Base-by-base conservation (phyloP, 2,797 vertebrate genomes). In the Pogonophryne albipinna region DNA sequence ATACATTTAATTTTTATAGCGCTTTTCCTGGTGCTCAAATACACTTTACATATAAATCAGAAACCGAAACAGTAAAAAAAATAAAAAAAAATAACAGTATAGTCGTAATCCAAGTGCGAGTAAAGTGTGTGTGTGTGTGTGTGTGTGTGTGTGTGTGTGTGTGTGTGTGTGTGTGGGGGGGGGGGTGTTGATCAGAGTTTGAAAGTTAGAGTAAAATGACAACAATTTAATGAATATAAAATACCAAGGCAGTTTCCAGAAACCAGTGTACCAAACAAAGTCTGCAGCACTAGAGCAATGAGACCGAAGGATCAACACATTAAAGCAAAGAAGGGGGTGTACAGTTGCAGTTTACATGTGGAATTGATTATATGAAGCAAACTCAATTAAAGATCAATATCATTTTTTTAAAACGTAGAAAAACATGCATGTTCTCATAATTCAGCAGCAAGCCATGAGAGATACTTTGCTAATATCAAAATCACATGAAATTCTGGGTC, bases 401-500 rank as follows among this genome's bases (percentile, higher is more conserved):
- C 2, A 58, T 74, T 7, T 38, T 38, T 4, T 0, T 74, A 71
- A 61, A 34, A 15, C 45, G 66, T 80, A 75, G 16, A 85, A 87
- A 89, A 84, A 60, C 60, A 66, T 41, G 5, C 17, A 57, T 50
- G 20, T 6, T 66, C 9, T 23, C 61, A 59, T 51, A 66, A 46
- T 44, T 19, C 42, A 64, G 8, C 19, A 1, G 15, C 42, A 62
- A 31, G 7, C 2, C 27, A 49, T 20, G 6, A 80, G 51, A 19
- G 50, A 76, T 23, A 70, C 38, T 53, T 47, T 23, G 10, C 11
- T 61, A 56, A 61, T 84, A 80, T 84, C 62, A 84, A 85, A 88
- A 75, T 59, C 44, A 66, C 66, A 71, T 51, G 59, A 83, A 77
- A 77, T 66, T 63, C 19, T 63, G 42, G n/a, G 23, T 47, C 49